These are phyloP conservation scores for Sminthopsis crassicaudata DNA, from an alignment of 2,113 vertebrate species.

Conservation along the genomic window DNA sequence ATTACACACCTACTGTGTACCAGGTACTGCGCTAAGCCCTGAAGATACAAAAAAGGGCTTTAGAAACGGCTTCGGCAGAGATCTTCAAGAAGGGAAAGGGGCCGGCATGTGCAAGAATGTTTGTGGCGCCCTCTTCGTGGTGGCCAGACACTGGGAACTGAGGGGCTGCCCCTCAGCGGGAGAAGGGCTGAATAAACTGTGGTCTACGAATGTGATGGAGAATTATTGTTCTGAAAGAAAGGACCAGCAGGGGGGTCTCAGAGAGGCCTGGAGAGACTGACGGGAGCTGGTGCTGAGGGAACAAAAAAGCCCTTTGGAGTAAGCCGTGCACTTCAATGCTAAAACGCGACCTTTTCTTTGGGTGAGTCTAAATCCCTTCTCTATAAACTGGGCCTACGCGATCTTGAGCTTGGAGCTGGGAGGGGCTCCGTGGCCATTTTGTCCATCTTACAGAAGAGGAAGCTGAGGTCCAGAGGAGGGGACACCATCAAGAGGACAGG, in stretches of 20 bases:
- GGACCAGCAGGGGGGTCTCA: no score
- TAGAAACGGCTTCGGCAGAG: no score
- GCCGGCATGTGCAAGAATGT: no score
- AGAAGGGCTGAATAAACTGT: no score
- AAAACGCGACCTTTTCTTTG: background rate
- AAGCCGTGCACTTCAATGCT: background rate
- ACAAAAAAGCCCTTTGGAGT: background rate
- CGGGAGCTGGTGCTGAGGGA: no score
- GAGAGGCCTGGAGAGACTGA: no score
- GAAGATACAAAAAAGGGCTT: background rate
- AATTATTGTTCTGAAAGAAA: no score
- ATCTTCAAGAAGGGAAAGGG: no score
- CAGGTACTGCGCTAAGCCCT: background rate
- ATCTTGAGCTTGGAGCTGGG: background rate
- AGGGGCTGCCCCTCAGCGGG: no score
- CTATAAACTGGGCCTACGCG: background rate
- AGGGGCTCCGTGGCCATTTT: background rate
- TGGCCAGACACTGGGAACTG: no score
- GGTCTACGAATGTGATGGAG: no score
- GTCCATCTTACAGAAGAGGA: background rate
- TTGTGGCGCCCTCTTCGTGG: no score
- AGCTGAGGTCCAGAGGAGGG: background rate
- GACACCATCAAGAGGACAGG: background rate
- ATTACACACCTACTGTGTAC: background rate
- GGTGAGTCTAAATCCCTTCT: background rate